Conservation (phyloP, 2,113 vertebrate genomes). For the Pionites leucogaster region DNA sequence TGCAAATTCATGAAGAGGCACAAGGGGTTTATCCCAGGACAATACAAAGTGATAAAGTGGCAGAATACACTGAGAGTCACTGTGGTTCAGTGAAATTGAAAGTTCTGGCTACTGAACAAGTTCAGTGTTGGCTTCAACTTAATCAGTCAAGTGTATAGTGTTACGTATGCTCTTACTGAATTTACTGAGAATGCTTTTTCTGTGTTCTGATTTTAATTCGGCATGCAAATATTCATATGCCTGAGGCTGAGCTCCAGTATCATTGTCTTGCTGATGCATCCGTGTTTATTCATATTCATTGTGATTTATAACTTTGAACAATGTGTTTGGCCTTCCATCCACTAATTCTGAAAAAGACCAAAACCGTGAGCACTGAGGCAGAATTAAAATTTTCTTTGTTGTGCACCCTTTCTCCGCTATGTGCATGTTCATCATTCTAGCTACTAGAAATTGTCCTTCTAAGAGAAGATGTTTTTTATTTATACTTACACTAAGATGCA, state of each 20-base stretch:
- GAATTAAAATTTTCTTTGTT: slow-evolving; percentile 5
- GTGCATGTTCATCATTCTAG: neutral
- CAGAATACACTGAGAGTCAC: neutral
- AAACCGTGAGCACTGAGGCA: neutral
- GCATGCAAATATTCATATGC: neutral
- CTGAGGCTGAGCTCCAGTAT: neutral
- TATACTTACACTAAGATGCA: neutral
- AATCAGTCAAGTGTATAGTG: neutral
- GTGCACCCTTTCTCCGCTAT: neutral
- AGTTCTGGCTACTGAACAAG: neutral
- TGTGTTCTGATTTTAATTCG: slow-evolving; percentile 18
- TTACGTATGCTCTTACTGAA: neutral
- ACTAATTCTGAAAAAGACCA: neutral
- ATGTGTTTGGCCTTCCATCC: neutral
- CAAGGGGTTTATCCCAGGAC: neutral
- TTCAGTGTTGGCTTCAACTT: neutral
- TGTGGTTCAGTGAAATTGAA: neutral
- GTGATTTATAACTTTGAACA: slow-evolving; percentile 11
- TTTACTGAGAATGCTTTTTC: neutral
- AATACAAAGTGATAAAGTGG: neutral
- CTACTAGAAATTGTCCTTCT: neutral
- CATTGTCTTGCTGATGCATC: neutral
- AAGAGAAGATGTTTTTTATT: neutral
- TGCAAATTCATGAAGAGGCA: neutral
- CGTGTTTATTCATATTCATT: neutral